Conservation (phyloP, 2,113 vertebrate genomes). For the Leucopternis melanops region DNA sequence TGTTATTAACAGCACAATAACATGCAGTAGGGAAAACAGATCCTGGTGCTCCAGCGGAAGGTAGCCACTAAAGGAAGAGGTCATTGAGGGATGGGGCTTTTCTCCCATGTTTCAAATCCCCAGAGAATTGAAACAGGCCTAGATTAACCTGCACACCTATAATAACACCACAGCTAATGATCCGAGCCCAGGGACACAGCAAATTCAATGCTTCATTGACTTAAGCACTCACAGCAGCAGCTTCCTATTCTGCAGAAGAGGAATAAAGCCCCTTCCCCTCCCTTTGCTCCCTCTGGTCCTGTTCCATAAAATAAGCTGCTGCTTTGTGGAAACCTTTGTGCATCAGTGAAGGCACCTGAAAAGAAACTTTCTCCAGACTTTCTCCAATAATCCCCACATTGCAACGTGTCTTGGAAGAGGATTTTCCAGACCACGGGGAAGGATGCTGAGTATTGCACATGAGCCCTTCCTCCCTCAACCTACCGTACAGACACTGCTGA, state of each 20-base stretch:
- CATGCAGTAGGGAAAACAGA: not conserved
- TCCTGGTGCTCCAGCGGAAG: not conserved
- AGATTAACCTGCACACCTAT: not conserved
- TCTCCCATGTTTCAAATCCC: not conserved
- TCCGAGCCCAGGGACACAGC: not conserved
- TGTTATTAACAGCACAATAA: not conserved
- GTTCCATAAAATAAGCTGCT: not conserved
- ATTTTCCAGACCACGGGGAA: not conserved
- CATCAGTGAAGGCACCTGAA: not conserved
- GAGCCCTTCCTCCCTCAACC: not conserved
- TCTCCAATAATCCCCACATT: not conserved
- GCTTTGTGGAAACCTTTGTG: not conserved
- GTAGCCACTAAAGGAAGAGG: not conserved
- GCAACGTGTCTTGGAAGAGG: not conserved
- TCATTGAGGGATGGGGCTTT: not conserved
- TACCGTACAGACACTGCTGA: not conserved
- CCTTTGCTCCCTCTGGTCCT: not conserved
- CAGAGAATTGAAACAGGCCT: not conserved
- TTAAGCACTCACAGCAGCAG: not conserved
- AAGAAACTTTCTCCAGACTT: not conserved
- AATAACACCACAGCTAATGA: not conserved
- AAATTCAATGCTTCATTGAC: constrained; percentile 17
- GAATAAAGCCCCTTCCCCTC: not conserved
- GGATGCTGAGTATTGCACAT: not conserved
- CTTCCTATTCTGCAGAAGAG: not conserved